These are phyloP conservation scores for Apotomis capreana DNA, from an alignment of 2,888 invertebrate genomes.

Conservation along the genomic window DNA sequence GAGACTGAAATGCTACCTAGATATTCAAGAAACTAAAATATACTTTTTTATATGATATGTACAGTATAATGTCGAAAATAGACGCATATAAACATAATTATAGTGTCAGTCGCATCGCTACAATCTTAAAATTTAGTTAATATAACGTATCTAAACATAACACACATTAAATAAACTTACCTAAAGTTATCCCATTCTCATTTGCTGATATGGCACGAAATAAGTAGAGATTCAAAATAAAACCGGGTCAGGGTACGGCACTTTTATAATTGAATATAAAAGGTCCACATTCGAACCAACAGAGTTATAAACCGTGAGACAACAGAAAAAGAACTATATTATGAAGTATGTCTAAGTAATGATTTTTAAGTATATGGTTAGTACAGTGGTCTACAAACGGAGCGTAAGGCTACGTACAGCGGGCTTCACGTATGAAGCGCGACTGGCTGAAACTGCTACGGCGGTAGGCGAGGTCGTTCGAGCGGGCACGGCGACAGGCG, in stretches of 20 bases:
- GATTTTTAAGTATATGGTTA: slow-evolving; percentile 13
- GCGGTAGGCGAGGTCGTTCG: slow-evolving; percentile 23
- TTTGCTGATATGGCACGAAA: slow-evolving; percentile 15
- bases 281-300: not conserved
- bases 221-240: slow-evolving; percentile 14
- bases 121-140: too few relatives aligned
- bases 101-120: too few relatives aligned
- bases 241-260: slow-evolving; percentile 12
- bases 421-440: slow-evolving; percentile 28
- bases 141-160: too few relatives aligned
- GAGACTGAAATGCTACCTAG: too few relatives aligned
- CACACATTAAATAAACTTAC: slow-evolving; percentile 12
- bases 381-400: not conserved
- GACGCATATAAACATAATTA: too few relatives aligned
- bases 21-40: too few relatives aligned
- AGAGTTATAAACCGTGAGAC: not conserved
- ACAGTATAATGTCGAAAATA: too few relatives aligned
- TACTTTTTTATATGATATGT: too few relatives aligned
- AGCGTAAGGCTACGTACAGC: slow-evolving; percentile 1
- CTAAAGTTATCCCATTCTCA: not conserved
- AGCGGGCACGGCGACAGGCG: slow-evolving; percentile 11
- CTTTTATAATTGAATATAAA: not conserved
- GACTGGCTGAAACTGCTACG: slow-evolving; percentile 33
- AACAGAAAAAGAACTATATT: not conserved
- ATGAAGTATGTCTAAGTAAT: slow-evolving; percentile 11